A percentile compares a stretch with the other conserved stretches of the same genome.
Conservation (phyloP, 2,113 vertebrate species). For the Balaeniceps rex region DNA sequence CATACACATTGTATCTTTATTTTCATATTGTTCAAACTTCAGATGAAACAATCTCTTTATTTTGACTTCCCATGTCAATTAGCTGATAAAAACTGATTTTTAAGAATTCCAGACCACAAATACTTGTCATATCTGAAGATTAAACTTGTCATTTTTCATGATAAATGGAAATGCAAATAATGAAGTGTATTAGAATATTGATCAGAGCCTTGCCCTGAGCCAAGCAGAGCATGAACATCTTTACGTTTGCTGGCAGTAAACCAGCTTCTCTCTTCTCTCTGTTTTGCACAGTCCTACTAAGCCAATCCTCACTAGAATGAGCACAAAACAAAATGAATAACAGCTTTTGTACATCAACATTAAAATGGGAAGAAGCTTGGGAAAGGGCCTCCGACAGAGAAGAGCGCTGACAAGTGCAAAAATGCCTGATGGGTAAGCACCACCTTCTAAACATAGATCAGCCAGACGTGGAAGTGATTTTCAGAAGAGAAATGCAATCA, state of each 20-base stretch:
- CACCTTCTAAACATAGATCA: slow-evolving; percentile 59
- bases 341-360: slow-evolving; percentile 83
- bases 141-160: neutral
- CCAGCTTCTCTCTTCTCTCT: slow-evolving; percentile 23
- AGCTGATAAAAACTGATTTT: neutral
- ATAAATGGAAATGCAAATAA: slow-evolving; percentile 15
- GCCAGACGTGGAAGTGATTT: slow-evolving; percentile 64
- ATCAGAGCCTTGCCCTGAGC: neutral
- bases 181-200: neutral
- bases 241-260: slow-evolving; percentile 24
- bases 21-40: neutral
- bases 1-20: neutral
- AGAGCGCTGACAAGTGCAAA: slow-evolving; percentile 27
- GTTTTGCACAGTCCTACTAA: slow-evolving; percentile 78
- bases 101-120: neutral
- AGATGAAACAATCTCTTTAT: neutral
- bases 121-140: neutral
- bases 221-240: neutral
- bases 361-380: slow-evolving; percentile 66
- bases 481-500: slow-evolving; percentile 59
- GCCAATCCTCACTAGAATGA: slow-evolving; percentile 85
- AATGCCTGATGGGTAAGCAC: slow-evolving; percentile 52
- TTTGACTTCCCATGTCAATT: neutral
- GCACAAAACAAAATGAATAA: slow-evolving; percentile 79
- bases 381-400: slow-evolving; percentile 53